Base-by-base conservation (phyloP, 1,140 invertebrate species). In the Grapholita molesta region DNA sequence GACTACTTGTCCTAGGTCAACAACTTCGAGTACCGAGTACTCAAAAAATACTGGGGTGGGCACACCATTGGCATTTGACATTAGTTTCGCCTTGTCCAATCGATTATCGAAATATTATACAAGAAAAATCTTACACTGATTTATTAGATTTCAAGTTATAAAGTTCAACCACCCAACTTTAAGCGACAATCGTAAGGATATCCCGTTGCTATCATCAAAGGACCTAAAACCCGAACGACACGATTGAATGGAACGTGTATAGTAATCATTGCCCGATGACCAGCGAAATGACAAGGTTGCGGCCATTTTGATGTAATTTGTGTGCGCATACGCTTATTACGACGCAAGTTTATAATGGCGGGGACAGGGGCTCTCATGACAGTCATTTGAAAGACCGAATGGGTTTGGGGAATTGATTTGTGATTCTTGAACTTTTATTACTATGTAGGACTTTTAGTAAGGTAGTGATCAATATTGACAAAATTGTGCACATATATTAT, bases 341-440 rank as follows among this genome's bases (percentile, higher is more conserved):
- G 42, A 48, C 42, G 42, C 42, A 48, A 48, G 42, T 48, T 48
- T 48, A 48, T 48, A 48, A 48, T 48, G 42, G 42, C 42, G 42
- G 42, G 42, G 42, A 48, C 42, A 21, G 42, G 15, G 38, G 42
- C 42, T 18, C 42, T 48, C 9, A 48, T 21, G 42, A 48, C 42
- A 21, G 42, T 48, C 15, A 48, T 48, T 21, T 7, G 42, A 48
- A 48, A 8, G 42, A 21, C 42, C 42, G 42, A 48, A 48, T 48
- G 42, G 42, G 42, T 48, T 48, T 48, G 18, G 42, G 18, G 42
- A 48, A 48, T 48, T 48, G 42, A 48, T 48, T 48, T 48, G 42
- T 48, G 42, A 9, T 21, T 48, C 3, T 48, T 21, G 8, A 48
- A 21, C 15, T 48, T 21, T 48, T 48, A 48, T 21, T 48, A 6